These are phyloP conservation scores for Heterochromis multidens DNA, from an alignment of 2,113 vertebrate species.

Conservation along the genomic window DNA sequence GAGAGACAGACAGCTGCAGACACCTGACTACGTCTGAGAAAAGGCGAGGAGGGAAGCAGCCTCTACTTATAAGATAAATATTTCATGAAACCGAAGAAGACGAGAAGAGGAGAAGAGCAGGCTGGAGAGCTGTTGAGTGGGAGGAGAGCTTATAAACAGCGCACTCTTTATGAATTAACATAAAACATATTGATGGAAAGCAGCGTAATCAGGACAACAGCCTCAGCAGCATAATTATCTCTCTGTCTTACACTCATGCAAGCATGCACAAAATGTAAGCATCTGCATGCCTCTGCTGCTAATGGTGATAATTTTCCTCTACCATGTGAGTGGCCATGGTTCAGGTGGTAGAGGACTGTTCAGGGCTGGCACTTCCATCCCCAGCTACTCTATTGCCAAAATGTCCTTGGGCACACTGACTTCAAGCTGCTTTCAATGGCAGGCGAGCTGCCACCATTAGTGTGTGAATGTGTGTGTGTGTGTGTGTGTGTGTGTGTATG, in stretches of 20 bases:
- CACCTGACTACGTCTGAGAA: conserved; percentile 4
- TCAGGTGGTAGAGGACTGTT: not conserved
- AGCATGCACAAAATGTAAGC: not conserved
- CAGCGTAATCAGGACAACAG: not conserved
- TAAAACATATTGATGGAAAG: not conserved
- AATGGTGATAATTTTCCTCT: not conserved
- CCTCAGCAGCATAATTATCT: not conserved
- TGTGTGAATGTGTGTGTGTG: not conserved
- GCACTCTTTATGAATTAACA: conserved; percentile 6
- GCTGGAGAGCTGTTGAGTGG: not conserved
- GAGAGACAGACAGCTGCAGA: conserved; percentile 16
- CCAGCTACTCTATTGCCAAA: not conserved
- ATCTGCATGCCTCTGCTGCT: not conserved
- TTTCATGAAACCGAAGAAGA: conserved; percentile 35
- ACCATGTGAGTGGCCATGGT: not conserved
- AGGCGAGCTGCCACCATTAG: not conserved
- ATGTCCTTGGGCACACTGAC: not conserved
- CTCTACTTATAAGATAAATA: conserved; percentile 40
- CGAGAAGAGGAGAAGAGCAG: not conserved
- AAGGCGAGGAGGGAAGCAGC: conserved; percentile 1
- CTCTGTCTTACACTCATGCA: not conserved
- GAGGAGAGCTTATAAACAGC: conserved; percentile 1
- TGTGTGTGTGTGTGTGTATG: not conserved
- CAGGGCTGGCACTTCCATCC: not conserved
- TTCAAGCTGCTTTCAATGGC: not conserved